Evolutionary conservation across 2,888 invertebrate species (phyloP), one percentile per base, ranked within the genome.

Genomic region (Parelbella ahira): DNA sequence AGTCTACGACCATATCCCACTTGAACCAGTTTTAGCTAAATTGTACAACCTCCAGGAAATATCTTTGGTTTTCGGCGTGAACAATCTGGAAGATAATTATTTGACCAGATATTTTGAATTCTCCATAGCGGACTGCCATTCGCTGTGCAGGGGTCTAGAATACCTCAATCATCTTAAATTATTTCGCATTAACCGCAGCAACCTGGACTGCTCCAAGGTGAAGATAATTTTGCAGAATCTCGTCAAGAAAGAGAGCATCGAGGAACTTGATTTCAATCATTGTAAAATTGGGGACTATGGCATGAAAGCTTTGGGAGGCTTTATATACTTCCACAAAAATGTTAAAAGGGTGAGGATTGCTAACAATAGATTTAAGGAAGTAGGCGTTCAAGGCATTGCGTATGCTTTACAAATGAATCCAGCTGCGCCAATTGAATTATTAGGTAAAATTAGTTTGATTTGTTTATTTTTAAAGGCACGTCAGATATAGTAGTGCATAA

Each of bases 191-290:
- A 91, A 91, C 45, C 79, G 89, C 21, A 91, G 91, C 53, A 89
- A 88, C 50, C 63, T 92, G 25, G 89, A 90, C 56, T 90, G 90
- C 54, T 74, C 79, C 0, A 90, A 90, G 62, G 87, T 87, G 0
- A 91, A 90, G 42, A 67, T 89, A 1, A 78, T 93, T 27, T 75
- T 91, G 13, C 89, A 90, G 57, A 79, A 88, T 49, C 67, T 88
- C 9, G 71, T 79, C 0, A 88, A 87, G 47, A 83, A 87, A 49
- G 81, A 78, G 46, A 68, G 81, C 52, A 68, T 92, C 15, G 82
- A 88, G 48, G 90, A 91, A 55, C 57, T 93, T 18, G 91, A 92
- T 63, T 88, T 93, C 32, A 91, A 91, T 45, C 90, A 92, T 59
- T 92, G 92, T 60, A 86, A 89, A 52, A 89, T 92, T 32, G 89